These are phyloP conservation scores for Psittacula derbiana DNA, from an alignment of 2,797 vertebrate species.

Conservation along the genomic window DNA sequence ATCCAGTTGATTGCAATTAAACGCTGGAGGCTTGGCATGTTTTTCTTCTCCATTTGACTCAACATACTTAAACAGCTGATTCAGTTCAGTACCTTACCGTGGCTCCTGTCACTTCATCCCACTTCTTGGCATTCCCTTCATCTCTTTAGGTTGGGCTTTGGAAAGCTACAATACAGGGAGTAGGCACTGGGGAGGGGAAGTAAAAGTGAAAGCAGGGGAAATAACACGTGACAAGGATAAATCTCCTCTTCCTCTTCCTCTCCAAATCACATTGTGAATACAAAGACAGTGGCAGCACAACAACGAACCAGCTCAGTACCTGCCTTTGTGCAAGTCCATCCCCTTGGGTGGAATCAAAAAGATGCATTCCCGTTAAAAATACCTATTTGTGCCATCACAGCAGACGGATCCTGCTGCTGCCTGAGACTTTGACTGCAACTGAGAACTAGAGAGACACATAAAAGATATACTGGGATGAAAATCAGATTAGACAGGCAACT, in stretches of 20 bases:
- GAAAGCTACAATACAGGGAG: background rate
- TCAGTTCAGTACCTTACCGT: background rate
- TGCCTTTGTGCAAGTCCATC: background rate
- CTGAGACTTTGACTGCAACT: background rate
- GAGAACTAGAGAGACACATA: background rate
- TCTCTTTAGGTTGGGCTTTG: background rate
- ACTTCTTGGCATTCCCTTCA: background rate
- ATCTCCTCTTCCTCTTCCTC: background rate
- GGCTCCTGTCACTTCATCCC: background rate
- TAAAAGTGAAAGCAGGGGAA: background rate
- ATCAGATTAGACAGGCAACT: background rate
- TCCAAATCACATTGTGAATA: background rate
- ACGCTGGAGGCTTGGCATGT: background rate
- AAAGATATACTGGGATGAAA: background rate
- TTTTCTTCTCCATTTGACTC: background rate
- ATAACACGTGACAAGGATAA: background rate
- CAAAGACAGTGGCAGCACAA: background rate
- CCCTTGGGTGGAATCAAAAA: background rate
- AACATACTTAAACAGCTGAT: background rate
- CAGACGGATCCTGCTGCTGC: background rate
- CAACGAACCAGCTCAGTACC: background rate
- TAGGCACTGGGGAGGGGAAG: background rate
- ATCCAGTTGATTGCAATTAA: background rate
- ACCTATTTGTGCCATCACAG: background rate
- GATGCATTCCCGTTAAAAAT: background rate